Percentiles rank a stretch among this genome's conserved stretches.
phyloP scores from a whole-genome alignment of 1,140 invertebrate genomes.

The Geopemphigus sp. region DNA sequence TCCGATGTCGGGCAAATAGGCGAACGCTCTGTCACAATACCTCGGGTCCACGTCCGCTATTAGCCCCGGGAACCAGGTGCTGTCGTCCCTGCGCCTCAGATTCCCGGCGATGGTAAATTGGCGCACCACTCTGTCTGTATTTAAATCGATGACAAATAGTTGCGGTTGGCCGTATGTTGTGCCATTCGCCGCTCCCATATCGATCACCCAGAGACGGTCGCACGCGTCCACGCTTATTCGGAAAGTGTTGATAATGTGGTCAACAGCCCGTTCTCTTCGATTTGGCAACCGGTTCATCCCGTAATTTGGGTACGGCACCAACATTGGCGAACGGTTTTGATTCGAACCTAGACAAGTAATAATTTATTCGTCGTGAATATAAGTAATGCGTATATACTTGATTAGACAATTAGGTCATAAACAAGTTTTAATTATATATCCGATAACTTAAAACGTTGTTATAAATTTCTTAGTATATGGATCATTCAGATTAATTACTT shows the following conservation, averaged over 20 bases:
- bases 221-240: constrained; percentile 69
- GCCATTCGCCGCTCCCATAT: constrained; percentile 67
- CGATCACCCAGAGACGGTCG: constrained; percentile 72
- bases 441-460: too few relatives aligned
- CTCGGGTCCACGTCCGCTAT: constrained; percentile 67
- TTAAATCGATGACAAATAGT: constrained; percentile 69
- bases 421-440: too few relatives aligned
- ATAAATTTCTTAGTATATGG: too few relatives aligned
- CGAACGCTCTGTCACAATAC: constrained; percentile 69
- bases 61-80: constrained; percentile 73
- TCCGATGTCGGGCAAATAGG: constrained; percentile 73
- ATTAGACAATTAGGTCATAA: too few relatives aligned
- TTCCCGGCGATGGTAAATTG: constrained; percentile 63
- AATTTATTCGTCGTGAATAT: too few relatives aligned
- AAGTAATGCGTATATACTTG: too few relatives aligned
- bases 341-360: constrained; percentile 12
- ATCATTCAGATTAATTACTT: too few relatives aligned
- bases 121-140: constrained; percentile 65
- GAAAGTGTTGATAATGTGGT: constrained; percentile 72
- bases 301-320: constrained; percentile 74
- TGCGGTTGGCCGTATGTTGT: constrained; percentile 61
- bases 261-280: constrained; percentile 54
- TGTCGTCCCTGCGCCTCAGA: constrained; percentile 66
- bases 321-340: constrained; percentile 59
- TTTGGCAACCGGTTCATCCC: constrained; percentile 61